These are phyloP conservation scores for Psilopogon haemacephalus DNA, from an alignment of 2,113 vertebrate genomes.

Conservation along the genomic window DNA sequence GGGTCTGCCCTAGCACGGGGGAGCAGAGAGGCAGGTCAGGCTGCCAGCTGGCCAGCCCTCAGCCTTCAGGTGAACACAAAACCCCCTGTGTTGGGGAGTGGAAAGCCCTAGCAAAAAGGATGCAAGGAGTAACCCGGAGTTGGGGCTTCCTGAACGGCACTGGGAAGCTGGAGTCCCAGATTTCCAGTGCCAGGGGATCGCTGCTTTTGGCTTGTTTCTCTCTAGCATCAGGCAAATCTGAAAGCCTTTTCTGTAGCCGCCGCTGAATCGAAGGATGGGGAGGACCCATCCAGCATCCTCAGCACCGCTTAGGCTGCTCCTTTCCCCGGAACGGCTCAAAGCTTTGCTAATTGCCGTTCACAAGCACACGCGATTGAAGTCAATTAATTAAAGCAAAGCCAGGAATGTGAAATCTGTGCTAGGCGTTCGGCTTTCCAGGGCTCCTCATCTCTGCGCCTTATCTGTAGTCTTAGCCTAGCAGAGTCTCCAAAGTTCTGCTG, in stretches of 20 bases:
- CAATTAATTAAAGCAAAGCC: not conserved
- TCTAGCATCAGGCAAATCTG: fast-evolving
- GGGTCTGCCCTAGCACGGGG: not conserved
- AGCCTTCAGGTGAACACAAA: not conserved
- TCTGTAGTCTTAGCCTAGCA: slow-evolving; percentile 52
- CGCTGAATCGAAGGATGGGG: not conserved
- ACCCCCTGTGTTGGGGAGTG: not conserved
- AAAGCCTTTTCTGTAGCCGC: not conserved
- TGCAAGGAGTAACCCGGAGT: fast-evolving
- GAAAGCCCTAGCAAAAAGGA: not conserved
- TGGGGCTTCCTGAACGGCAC: not conserved
- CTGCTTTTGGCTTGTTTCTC: not conserved
- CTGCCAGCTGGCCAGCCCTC: not conserved
- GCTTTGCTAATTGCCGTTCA: not conserved
- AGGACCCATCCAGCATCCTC: not conserved
- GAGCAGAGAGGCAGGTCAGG: not conserved
- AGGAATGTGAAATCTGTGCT: slow-evolving; percentile 31
- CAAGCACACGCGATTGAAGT: slow-evolving; percentile 7
- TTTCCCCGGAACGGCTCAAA: not conserved
- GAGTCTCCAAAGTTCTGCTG: slow-evolving; percentile 24
- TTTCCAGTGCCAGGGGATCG: not conserved
- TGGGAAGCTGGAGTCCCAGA: not conserved
- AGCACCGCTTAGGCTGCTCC: not conserved
- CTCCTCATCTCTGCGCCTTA: slow-evolving; percentile 50
- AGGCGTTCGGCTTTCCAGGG: slow-evolving; percentile 32